These are phyloP conservation scores for Cirrhinus molitorella DNA, from an alignment of 2,797 vertebrate species.

Conservation along the genomic window DNA sequence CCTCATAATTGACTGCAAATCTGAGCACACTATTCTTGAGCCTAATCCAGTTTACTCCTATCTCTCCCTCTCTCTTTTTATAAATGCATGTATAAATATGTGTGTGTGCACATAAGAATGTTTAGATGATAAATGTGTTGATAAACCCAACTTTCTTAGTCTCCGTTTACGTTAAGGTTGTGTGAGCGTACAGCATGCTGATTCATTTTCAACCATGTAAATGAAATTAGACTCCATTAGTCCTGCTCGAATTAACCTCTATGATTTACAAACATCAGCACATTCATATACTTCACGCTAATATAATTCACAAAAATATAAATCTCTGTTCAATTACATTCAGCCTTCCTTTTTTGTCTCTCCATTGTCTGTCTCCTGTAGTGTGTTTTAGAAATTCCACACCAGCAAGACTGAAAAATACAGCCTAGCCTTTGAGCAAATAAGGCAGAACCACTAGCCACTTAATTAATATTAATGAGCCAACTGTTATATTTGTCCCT, in stretches of 20 bases:
- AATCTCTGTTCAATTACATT: conserved; percentile 25
- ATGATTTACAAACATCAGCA: conserved; percentile 16
- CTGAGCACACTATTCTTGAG: conserved; percentile 66
- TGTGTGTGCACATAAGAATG: conserved; percentile 13
- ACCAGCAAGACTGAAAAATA: background rate
- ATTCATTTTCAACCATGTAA: conserved; percentile 21
- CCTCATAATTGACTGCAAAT: conserved; percentile 83
- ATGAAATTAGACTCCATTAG: conserved; percentile 14
- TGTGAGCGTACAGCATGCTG: background rate
- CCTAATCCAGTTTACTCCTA: conserved; percentile 51
- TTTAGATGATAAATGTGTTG: conserved; percentile 43
- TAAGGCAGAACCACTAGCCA: background rate
- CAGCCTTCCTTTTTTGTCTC: background rate
- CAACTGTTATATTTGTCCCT: background rate
- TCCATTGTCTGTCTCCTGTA: background rate
- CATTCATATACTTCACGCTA: background rate
- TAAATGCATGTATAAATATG: conserved; percentile 23
- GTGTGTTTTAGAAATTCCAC: background rate
- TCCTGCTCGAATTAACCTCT: conserved; percentile 21
- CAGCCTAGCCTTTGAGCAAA: background rate
- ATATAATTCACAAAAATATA: background rate
- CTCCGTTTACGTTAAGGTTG: background rate
- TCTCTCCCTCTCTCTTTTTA: conserved; percentile 1
- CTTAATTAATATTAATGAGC: background rate
- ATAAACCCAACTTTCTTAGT: conserved; percentile 5